Evolutionary conservation across 2,797 vertebrate genomes (phyloP).

Genomic region (Dendrocincla fuliginosa): DNA sequence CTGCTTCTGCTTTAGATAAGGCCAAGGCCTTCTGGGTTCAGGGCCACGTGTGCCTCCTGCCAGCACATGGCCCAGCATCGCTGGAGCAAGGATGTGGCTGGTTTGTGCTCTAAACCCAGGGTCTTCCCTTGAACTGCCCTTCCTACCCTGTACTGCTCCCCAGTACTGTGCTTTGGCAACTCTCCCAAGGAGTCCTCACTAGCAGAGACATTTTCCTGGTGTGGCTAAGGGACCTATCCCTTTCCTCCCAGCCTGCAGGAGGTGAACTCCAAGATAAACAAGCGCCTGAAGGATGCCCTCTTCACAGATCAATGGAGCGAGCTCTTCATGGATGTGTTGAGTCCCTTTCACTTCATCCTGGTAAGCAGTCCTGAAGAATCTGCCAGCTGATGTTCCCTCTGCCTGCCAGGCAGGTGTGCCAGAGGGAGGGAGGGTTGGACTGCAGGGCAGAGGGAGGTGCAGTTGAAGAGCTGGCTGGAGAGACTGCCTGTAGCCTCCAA

Average conservation of each 20-base stretch:
- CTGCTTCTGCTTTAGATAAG: background rate
- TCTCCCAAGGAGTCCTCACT: background rate
- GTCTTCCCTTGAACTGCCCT: background rate
- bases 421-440: background rate
- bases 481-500: background rate
- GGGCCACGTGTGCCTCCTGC: background rate
- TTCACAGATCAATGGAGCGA: conserved; percentile 99
- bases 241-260: conserved; percentile 88
- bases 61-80: background rate
- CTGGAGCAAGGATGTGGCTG: background rate
- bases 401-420: background rate
- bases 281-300: conserved; percentile 94
- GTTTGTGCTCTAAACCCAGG: background rate
- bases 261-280: conserved; percentile 98
- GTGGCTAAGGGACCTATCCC: background rate
- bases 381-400: background rate
- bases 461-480: background rate
- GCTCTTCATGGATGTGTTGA: conserved; percentile 94
- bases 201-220: background rate
- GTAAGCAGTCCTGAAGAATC: conserved; percentile 75
- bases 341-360: conserved; percentile 94
- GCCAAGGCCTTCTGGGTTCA: background rate
- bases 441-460: background rate
- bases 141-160: background rate
- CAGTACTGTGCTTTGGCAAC: background rate